Evolutionary conservation across 2,888 invertebrate species (phyloP), one percentile per base, ranked within the genome.

Genomic region (Lasioglossum morio): DNA sequence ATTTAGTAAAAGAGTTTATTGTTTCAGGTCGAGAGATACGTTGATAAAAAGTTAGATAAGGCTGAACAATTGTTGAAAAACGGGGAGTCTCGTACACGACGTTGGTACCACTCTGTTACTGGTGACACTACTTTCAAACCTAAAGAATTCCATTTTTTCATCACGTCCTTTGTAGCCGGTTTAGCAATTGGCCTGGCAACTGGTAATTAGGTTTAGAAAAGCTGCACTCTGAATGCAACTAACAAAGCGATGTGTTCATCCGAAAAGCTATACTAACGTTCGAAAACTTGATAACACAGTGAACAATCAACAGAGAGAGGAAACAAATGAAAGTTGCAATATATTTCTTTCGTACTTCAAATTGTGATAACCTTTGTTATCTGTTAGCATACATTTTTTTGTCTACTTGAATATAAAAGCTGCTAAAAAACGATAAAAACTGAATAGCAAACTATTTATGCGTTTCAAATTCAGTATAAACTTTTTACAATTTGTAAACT

Each of bases 31-130:
- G 98, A 97, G 95, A 96, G 97, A 94, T 98, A 96, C 96, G 97
- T 98, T 88, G 98, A 98, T 94, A 97, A 97, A 90, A 98, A 98
- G 96, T 91, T 98, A 89, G 97, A 98, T 94, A 97, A 97, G 95
- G 98, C 98, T 79, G 98, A 98, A 95, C 97, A 97, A 91, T 93
- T 97, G 84, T 92, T 98, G 87, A 97, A 97, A 95, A 96, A 97
- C 92, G 97, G 97, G 90, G 96, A 97, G 95, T 95, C 96, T 79
- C 97, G 97, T 94, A 97, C 97, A 23, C 97, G 97, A 92, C 97
- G 96, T 93, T 98, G 98, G 98, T 98, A 97, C 92, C 96, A 97
- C 85, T 96, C 96, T 88, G 94, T 97, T 72, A 96, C 96, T 90
- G 97, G 97, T 89, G 96, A 97, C 37, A 95, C 96, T 81, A 95